Evolutionary conservation across 2,797 vertebrate genomes (phyloP), one percentile per base, ranked within the genome.

Genomic region (Telmatherina bonti): DNA sequence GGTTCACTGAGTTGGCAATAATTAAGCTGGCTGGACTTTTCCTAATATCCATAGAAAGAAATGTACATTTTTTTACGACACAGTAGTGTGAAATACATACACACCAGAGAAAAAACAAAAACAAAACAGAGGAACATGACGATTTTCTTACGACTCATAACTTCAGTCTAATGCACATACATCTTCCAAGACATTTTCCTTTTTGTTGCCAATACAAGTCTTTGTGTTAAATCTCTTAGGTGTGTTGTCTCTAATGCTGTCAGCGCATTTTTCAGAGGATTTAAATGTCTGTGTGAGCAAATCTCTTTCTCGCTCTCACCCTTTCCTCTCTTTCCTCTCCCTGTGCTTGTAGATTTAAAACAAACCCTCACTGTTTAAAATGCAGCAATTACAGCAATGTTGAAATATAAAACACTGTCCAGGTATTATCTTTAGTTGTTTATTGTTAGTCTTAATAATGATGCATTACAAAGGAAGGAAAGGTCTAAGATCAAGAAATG

Each of bases 231-330:
- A 68, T 82, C 69, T 82, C 72, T 61, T 16, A 29, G 66, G 53
- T 80, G 60, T 76, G 62, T 81, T 76, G 75, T 84, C 61, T 62
- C 63, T 38, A 74, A 72, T 49, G n/a, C 76, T 51, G 83, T 89
- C 85, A 83, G 77, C 82, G 85, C 68, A 82, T 82, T 86, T 80
- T 79, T 70, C 66, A 78, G 38, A 74, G 70, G 81, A 85, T 84
- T 86, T 79, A 76, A 79, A 81, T 79, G 47, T 81, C 73, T 74
- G 49, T 79, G 77, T 76, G 76, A 82, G 83, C 67, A 86, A 75
- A 79, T 84, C 62, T 72, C 41, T 71, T 35, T 61, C 61, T 59
- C 58, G 22, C 59, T 61, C 41, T 64, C 60, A 74, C 58, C 53
- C 8, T 7, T 16, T 62, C 31, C 31, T 61, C 64, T 55, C 41